These are phyloP conservation scores for Griposia aprilina DNA, from an alignment of 2,888 invertebrate genomes.

Conservation along the genomic window DNA sequence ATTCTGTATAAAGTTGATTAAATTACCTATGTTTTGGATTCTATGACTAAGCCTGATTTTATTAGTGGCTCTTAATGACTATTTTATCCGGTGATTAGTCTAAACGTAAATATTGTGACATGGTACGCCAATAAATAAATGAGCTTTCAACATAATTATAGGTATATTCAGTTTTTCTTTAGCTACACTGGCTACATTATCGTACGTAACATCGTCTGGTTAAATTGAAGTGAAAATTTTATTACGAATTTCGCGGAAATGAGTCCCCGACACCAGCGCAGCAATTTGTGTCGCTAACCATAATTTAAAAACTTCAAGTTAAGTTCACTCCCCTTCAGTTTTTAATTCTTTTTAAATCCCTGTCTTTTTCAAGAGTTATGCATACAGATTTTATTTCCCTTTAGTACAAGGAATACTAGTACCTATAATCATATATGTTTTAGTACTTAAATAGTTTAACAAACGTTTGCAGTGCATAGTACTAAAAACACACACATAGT, in stretches of 20 bases:
- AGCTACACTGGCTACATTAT: neutral
- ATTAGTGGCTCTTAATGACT: neutral
- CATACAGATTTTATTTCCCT: conserved; percentile 14
- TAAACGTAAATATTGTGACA: neutral
- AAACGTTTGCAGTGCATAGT: neutral
- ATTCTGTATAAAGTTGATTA: neutral
- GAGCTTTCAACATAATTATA: neutral
- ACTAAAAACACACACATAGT: neutral
- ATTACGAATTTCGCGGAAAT: conserved; percentile 14
- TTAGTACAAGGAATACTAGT: neutral
- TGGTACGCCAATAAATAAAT: neutral
- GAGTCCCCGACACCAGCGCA: conserved; percentile 28
- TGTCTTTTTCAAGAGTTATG: conserved; percentile 29
- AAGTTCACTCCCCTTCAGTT: conserved; percentile 31
- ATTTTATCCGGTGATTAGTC: neutral
- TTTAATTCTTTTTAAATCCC: conserved; percentile 6
- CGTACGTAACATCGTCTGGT: neutral
- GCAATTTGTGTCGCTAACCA: conserved; percentile 42
- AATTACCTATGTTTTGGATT: neutral
- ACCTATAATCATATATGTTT: neutral
- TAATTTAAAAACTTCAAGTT: conserved; percentile 28
- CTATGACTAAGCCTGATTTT: neutral
- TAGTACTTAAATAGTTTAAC: neutral
- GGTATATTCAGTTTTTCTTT: neutral
- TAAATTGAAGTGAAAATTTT: conserved; percentile 22